Evolutionary conservation across 2,113 vertebrate species (phyloP), one percentile per base, ranked within the genome.

Genomic region (Corythoichthys haematopterus): DNA sequence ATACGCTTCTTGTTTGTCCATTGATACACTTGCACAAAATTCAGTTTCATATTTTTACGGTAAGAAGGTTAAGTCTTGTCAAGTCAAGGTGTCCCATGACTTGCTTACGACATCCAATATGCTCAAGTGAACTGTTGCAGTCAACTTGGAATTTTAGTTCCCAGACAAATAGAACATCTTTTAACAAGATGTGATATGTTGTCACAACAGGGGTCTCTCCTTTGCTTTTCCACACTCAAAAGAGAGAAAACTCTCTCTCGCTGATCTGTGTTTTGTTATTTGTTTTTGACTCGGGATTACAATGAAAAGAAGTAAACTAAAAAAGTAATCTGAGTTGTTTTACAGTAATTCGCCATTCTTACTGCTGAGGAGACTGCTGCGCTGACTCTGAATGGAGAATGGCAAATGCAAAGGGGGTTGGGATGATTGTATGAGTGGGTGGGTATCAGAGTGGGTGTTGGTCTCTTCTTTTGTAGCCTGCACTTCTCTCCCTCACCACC

Each of bases 281-380:
- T 81, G 82, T 87, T 86, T 87, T 66, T 66, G 68, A 43, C 71
- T 69, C 43, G 40, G 36, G 55, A 65, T 70, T 87, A 75, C 65
- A 72, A 67, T 70, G 66, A 66, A 74, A 84, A 65, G 70, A 88
- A 87, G 76, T 71, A 76, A 84, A 83, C 82, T 43, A 43, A 81
- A 90, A 88, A 89, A 86, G 88, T 89, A 88, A 91, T 90, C 75
- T 82, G 85, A 90, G 88, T 85, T 90, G 86, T 92, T 92, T 90
- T 88, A 88, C 88, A 84, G 91, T 90, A 92, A 91, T 92, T 91
- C 37, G 69, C 84, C 83, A 88, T 89, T 91, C 90, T 88, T 82
- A 81, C 83, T 76, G 75, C 84, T 84, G 80, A 74, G 77, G 72
- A 80, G 79, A 78, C 82, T 84, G 79, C 79, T 80, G 83, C 71